phyloP scores from a whole-genome alignment of 2,888 invertebrate genomes.

The Rhamnusium bicolor region DNA sequence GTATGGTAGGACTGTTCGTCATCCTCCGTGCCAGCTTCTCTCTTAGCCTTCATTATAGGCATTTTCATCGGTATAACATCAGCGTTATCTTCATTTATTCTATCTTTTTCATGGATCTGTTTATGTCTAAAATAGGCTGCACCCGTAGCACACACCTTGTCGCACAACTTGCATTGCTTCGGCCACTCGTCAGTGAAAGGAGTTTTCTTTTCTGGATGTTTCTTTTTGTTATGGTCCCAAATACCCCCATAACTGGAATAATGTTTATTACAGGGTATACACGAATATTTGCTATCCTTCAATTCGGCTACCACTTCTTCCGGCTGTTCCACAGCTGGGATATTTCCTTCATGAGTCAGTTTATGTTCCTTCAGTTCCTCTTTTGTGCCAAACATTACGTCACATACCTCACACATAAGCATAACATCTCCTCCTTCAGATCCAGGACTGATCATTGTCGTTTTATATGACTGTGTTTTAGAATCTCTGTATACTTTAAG shows the following conservation, averaged over 20 bases:
- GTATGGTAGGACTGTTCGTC: conserved; percentile 66
- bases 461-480: conserved; percentile 75
- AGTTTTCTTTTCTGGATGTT: conserved; percentile 59
- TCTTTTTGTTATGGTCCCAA: conserved; percentile 65
- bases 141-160: conserved; percentile 61
- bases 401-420: conserved; percentile 76
- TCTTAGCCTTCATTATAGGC: conserved; percentile 29
- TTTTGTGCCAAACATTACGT: conserved; percentile 74
- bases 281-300: conserved; percentile 70
- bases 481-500: conserved; percentile 80
- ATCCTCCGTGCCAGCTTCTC: conserved; percentile 46
- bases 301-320: conserved; percentile 52
- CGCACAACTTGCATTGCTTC: conserved; percentile 63
- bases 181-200: conserved; percentile 56
- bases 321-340: conserved; percentile 66
- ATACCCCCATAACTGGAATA: conserved; percentile 63
- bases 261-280: conserved; percentile 74
- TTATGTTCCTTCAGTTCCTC: conserved; percentile 64
- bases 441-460: conserved; percentile 73
- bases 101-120: conserved; percentile 62
- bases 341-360: conserved; percentile 57
- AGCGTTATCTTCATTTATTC: conserved; percentile 22
- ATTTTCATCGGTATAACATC: conserved; percentile 31
- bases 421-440: conserved; percentile 64
- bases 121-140: conserved; percentile 64